Evolutionary conservation across 2,797 vertebrate species (phyloP).

Genomic region (Falco novaeseelandiae): DNA sequence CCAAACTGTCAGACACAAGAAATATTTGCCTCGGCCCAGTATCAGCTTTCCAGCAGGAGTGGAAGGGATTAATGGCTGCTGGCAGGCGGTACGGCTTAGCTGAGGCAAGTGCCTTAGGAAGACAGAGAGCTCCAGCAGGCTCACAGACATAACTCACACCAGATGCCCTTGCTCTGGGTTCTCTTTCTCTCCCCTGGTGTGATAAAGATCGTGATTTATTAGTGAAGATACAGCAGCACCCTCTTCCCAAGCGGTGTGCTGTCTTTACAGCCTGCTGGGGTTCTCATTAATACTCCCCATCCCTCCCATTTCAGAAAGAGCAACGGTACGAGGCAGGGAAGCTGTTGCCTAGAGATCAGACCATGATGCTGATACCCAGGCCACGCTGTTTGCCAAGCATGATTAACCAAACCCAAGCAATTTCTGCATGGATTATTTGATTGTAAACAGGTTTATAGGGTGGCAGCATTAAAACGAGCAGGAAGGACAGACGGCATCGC

Average conservation of each 20-base stretch:
- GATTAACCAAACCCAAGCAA: background rate
- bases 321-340: background rate
- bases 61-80: constrained; percentile 6
- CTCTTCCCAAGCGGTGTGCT: background rate
- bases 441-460: background rate
- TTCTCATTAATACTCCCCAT: background rate
- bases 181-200: background rate
- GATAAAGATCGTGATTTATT: constrained; percentile 25
- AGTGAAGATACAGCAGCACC: background rate
- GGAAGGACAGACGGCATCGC: fast-evolving
- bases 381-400: background rate
- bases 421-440: background rate
- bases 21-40: background rate
- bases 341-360: background rate
- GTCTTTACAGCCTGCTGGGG: background rate
- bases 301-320: background rate
- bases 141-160: background rate
- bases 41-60: background rate
- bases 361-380: background rate
- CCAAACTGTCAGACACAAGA: background rate
- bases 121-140: background rate
- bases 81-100: background rate
- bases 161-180: background rate
- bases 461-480: background rate
- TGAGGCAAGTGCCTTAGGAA: background rate